Percentiles rank a stretch among this genome's conserved stretches.
Evolutionary conservation across 2,888 invertebrate species (phyloP).

Genomic region (Pollenia labialis): DNA sequence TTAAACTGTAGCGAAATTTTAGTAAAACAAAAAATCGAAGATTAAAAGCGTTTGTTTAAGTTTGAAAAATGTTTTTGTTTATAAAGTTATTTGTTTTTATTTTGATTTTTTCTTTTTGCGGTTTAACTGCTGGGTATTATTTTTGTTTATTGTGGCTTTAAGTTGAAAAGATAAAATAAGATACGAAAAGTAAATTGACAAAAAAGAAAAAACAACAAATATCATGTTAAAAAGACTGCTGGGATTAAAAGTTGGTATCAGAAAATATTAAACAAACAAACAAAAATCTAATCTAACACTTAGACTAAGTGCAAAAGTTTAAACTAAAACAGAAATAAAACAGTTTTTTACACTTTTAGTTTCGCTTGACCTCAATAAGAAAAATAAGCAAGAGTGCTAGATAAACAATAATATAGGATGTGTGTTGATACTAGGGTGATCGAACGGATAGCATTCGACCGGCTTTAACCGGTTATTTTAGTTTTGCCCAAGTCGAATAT

Average conservation of each 20-base stretch:
- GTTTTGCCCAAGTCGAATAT: too few species aligned
- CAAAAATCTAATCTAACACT: not conserved
- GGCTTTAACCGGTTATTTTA: too few species aligned
- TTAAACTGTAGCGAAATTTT: not conserved
- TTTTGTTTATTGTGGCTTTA: not conserved
- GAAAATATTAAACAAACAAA: not conserved
- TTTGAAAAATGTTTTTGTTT: not conserved
- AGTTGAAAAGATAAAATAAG: not conserved
- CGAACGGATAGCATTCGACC: too few species aligned
- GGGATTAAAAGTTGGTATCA: not conserved
- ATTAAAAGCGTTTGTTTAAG: not conserved
- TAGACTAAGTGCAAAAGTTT: not conserved
- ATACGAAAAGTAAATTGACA: not conserved
- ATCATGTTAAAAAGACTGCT: not conserved
- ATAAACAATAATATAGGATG: too few species aligned
- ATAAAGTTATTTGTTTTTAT: not conserved
- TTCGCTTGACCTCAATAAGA: too few species aligned
- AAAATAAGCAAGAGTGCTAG: too few species aligned
- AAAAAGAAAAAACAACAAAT: not conserved
- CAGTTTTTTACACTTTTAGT: too few species aligned
- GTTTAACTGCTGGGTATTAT: conserved; percentile 7
- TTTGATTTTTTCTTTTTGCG: not conserved
- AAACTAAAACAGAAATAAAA: too few species aligned
- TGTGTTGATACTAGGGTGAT: too few species aligned
- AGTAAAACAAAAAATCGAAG: not conserved